phyloP scores from a whole-genome alignment of 2,113 vertebrate genomes.

The Mastomys coucha region DNA sequence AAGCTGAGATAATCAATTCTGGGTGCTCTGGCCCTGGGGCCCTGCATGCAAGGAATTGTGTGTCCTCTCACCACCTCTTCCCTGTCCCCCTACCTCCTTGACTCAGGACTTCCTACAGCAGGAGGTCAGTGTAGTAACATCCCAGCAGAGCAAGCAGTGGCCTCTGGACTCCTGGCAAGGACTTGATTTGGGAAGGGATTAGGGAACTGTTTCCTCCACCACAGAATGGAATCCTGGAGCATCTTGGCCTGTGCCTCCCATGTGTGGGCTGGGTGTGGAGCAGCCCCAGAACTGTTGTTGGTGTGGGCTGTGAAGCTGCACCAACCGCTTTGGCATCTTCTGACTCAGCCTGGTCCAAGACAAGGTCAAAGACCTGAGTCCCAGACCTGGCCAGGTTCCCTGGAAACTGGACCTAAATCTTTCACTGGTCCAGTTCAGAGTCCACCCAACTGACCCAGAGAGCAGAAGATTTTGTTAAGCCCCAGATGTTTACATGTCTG shows the following conservation, averaged over 20 bases:
- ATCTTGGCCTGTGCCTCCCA: conserved; percentile 54
- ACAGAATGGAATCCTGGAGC: conserved; percentile 68
- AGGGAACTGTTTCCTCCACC: conserved; percentile 69
- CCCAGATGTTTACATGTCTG: conserved; percentile 70
- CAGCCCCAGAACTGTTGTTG: conserved; percentile 41
- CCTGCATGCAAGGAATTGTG: background rate
- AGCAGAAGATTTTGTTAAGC: conserved; percentile 60
- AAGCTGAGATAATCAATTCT: background rate
- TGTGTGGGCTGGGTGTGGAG: conserved; percentile 40
- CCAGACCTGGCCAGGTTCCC: conserved; percentile 45
- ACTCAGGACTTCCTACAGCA: background rate
- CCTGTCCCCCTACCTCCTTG: accelerated
- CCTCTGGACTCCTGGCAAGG: conserved; percentile 15
- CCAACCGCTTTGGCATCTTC: background rate
- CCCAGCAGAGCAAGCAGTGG: background rate
- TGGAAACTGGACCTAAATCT: background rate
- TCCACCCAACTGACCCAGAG: conserved; percentile 32
- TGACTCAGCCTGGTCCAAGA: background rate
- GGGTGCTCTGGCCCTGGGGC: background rate
- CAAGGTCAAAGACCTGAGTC: conserved; percentile 25
- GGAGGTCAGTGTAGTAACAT: conserved; percentile 21
- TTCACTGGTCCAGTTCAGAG: background rate
- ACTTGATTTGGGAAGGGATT: conserved; percentile 72
- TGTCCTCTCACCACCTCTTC: background rate
- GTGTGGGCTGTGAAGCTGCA: conserved; percentile 44